These are phyloP conservation scores for Lobophora halterata DNA, from an alignment of 2,888 invertebrate species.

Conservation along the genomic window DNA sequence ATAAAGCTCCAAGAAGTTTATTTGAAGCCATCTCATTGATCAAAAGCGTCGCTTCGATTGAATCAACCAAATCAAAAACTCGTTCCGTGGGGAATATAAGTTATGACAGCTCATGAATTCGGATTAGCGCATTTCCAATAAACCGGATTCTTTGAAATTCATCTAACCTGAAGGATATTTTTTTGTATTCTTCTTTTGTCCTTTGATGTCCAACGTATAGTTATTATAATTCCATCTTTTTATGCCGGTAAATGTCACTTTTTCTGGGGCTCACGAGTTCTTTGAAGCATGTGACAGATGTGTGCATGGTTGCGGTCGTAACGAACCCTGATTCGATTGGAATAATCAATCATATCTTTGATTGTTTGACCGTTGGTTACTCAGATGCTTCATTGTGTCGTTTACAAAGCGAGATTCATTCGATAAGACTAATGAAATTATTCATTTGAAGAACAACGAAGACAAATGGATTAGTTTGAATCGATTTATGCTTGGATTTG, in stretches of 20 bases:
- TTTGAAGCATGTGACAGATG: slow-evolving; percentile 76
- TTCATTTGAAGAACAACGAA: slow-evolving; percentile 13
- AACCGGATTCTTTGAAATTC: slow-evolving; percentile 45
- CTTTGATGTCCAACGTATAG: slow-evolving; percentile 40
- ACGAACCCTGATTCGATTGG: slow-evolving; percentile 74
- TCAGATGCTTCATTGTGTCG: slow-evolving; percentile 43
- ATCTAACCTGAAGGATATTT: slow-evolving; percentile 55
- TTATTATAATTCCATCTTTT: slow-evolving; percentile 49
- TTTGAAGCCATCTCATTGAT: too few relatives aligned
- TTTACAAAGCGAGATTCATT: slow-evolving; percentile 18
- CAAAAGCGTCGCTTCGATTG: slow-evolving; percentile 1
- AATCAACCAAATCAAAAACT: slow-evolving; percentile 10
- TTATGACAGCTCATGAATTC: slow-evolving; percentile 20
- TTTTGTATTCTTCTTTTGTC: slow-evolving; percentile 49
- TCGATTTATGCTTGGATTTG: background rate
- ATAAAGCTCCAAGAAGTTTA: slow-evolving; percentile 1
- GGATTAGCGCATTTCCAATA: slow-evolving; percentile 23
- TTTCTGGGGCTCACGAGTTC: slow-evolving; percentile 74
- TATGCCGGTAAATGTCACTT: slow-evolving; percentile 61
- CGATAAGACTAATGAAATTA: slow-evolving; percentile 8
- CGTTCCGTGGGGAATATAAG: background rate
- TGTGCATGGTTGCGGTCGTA: slow-evolving; percentile 74
- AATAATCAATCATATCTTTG: slow-evolving; percentile 77
- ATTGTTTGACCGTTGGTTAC: slow-evolving; percentile 65
- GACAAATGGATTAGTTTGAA: slow-evolving; percentile 6